Conservation (phyloP, 2,888 invertebrate species). For the Pandemis corylana region DNA sequence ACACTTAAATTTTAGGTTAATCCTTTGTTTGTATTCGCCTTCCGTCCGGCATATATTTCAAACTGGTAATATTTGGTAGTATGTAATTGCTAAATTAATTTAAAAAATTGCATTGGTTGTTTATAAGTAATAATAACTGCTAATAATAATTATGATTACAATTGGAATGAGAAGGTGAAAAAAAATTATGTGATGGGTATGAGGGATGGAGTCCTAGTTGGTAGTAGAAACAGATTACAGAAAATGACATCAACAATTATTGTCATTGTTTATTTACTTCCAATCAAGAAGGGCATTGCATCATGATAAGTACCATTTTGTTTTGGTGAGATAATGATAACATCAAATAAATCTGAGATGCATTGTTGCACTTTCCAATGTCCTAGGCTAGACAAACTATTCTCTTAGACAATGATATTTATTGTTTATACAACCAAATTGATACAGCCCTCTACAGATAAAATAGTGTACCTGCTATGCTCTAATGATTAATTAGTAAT, state of each 20-base stretch:
- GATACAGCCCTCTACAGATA: not conserved
- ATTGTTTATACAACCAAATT: not conserved
- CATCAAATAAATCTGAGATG: not conserved
- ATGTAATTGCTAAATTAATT: not conserved
- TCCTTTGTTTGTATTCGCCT: constrained; percentile 28
- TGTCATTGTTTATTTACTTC: not conserved
- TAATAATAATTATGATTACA: not conserved
- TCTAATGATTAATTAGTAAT: too few relatives aligned
- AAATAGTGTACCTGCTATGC: too few relatives aligned
- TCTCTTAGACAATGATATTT: not conserved
- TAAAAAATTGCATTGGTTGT: not conserved
- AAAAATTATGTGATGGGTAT: not conserved
- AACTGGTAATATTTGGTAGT: not conserved
- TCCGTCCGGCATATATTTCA: constrained; percentile 3
- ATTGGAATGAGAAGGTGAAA: not conserved
- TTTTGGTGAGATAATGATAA: not conserved
- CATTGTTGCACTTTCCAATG: not conserved
- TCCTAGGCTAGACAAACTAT: not conserved
- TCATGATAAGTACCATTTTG: not conserved
- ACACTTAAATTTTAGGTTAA: constrained; percentile 33
- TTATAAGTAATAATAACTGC: not conserved
- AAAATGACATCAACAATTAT: not conserved
- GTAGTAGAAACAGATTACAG: not conserved
- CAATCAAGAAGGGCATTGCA: not conserved
- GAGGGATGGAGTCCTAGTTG: not conserved